Evolutionary conservation across 2,797 vertebrate genomes (phyloP).

Genomic region (Microtus obscurus): DNA sequence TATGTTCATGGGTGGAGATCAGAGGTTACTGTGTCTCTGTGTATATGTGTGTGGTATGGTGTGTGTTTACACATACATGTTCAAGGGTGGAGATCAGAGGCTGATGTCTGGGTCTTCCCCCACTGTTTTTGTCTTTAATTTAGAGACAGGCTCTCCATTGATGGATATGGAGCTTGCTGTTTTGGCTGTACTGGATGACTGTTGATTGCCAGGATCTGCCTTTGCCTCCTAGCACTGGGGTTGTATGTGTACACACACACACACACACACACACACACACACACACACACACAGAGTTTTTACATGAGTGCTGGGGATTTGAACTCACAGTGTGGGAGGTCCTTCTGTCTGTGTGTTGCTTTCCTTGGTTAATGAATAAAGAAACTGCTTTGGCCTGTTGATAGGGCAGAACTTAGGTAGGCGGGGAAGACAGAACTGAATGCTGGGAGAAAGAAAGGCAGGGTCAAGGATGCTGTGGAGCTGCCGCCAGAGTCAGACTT

Average conservation of each 20-base stretch:
- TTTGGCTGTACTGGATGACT: neutral
- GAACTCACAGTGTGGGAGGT: neutral
- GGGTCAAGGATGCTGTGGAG: no score
- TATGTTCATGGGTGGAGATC: neutral
- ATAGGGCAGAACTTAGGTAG: no score
- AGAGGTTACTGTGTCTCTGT: neutral
- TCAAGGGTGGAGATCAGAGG: no score
- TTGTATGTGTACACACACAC: neutral
- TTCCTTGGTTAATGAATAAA: no score
- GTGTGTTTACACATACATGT: no score
- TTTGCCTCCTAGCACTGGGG: neutral
- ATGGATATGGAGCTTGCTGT: neutral
- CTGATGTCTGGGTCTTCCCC: neutral
- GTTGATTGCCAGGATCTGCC: neutral
- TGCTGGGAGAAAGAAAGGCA: no score
- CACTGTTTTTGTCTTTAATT: neutral
- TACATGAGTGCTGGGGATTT: neutral
- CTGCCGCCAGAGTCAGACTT: no score
- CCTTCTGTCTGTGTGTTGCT: no score
- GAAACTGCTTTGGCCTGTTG: no score
- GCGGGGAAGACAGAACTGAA: no score
- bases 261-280: neutral
- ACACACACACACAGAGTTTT: neutral
- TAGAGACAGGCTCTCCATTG: neutral
- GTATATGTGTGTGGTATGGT: no score